Percentiles rank a stretch among this genome's conserved stretches.
Evolutionary conservation across 2,113 vertebrate genomes (phyloP).

Genomic region (Fulmarus glacialis): DNA sequence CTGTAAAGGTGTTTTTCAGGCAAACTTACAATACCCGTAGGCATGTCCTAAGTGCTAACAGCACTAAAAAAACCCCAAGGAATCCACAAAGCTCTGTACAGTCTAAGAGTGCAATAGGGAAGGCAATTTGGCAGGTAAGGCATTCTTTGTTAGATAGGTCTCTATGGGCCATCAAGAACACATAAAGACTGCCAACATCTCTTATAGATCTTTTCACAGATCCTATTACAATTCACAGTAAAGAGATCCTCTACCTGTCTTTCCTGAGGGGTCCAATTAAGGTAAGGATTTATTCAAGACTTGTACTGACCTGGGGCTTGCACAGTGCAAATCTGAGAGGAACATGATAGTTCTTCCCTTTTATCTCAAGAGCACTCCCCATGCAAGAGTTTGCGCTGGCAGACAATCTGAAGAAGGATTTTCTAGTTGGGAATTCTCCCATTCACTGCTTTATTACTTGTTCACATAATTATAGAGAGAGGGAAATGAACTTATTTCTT

Average conservation of each 20-base stretch:
- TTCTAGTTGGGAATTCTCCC: slow-evolving; percentile 3
- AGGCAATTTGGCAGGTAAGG: not conserved
- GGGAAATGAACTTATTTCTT: not conserved
- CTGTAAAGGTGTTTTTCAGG: not conserved
- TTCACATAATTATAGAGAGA: not conserved
- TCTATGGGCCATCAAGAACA: slow-evolving; percentile 36
- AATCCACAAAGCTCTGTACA: not conserved
- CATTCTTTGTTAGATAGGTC: not conserved
- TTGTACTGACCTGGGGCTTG: slow-evolving; percentile 17
- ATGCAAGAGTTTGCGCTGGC: not conserved
- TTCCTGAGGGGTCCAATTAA: slow-evolving; percentile 64
- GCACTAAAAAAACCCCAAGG: no score
- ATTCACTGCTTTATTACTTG: not conserved
- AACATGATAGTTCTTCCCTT: slow-evolving; percentile 37
- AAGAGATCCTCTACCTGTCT: slow-evolving; percentile 52
- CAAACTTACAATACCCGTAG: not conserved
- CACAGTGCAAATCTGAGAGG: slow-evolving; percentile 9
- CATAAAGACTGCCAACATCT: slow-evolving; percentile 46
- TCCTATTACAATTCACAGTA: slow-evolving; percentile 49
- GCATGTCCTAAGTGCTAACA: not conserved
- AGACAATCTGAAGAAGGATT: slow-evolving; percentile 7
- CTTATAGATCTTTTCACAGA: slow-evolving; percentile 46
- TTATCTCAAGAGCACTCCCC: slow-evolving; percentile 29
- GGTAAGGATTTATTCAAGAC: slow-evolving; percentile 41
- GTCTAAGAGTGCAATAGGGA: not conserved